Evolutionary conservation across 2,797 vertebrate genomes (phyloP).

Genomic region (Rhinichthys osculus): DNA sequence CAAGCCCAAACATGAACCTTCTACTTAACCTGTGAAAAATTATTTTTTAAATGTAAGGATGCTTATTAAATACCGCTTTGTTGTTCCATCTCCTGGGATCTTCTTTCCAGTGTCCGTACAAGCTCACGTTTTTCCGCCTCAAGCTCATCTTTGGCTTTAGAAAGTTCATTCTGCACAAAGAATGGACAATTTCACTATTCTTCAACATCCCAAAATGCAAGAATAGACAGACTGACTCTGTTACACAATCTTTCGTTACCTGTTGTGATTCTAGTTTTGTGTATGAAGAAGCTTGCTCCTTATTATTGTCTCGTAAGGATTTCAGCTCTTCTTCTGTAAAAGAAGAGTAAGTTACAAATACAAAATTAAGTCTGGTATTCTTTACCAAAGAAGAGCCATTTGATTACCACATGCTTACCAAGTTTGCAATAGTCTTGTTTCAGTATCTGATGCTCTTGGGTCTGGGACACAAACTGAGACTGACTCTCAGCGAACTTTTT

Average conservation of each 20-base stretch:
- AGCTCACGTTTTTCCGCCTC: slow-evolving; percentile 94
- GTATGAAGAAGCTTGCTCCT: slow-evolving; percentile 83
- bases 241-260: slow-evolving; percentile 71
- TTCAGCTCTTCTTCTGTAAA: slow-evolving; percentile 84
- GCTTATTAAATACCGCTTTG: slow-evolving; percentile 83
- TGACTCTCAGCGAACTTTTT: slow-evolving; percentile 90
- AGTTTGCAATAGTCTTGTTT: slow-evolving; percentile 83
- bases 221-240: neutral
- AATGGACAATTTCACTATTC: neutral
- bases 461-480: slow-evolving; percentile 87
- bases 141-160: slow-evolving; percentile 89
- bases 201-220: neutral
- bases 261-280: slow-evolving; percentile 79
- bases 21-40: neutral
- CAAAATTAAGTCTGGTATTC: neutral
- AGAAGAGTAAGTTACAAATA: neutral
- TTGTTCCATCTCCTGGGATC: slow-evolving; percentile 89
- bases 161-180: slow-evolving; percentile 81
- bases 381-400: neutral
- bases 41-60: neutral
- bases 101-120: slow-evolving; percentile 88
- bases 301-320: slow-evolving; percentile 81
- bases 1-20: neutral
- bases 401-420: slow-evolving; percentile 75
- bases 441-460: slow-evolving; percentile 86